Percentiles rank a stretch among this genome's conserved stretches.
Conservation (phyloP, 2,797 vertebrate species). For the Myiothlypis chrysogaster region DNA sequence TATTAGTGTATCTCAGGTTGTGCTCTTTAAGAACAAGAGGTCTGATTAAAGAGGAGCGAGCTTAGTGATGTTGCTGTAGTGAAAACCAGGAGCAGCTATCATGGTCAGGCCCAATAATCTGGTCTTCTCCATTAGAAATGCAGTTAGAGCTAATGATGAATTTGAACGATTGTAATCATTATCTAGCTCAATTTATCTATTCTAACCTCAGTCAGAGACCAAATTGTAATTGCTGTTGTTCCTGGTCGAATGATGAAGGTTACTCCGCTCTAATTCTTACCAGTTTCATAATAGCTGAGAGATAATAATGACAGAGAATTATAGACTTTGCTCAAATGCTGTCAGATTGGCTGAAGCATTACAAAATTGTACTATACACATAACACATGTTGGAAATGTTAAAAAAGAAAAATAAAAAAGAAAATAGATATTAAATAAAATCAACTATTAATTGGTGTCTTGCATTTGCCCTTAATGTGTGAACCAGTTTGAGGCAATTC, state of each 20-base stretch:
- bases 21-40: constrained; percentile 30
- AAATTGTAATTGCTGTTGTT: constrained; percentile 63
- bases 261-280: constrained; percentile 44
- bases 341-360: neutral
- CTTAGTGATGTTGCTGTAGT: neutral
- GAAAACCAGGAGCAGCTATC: neutral
- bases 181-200: constrained; percentile 57
- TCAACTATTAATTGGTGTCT: neutral
- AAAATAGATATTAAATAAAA: neutral
- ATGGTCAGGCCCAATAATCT: neutral
- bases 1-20: neutral
- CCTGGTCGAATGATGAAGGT: constrained; percentile 7
- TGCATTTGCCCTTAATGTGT: neutral
- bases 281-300: constrained; percentile 21
- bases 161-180: constrained; percentile 64
- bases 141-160: constrained; percentile 33
- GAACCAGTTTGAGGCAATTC: neutral
- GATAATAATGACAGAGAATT: constrained; percentile 57
- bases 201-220: constrained; percentile 50
- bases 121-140: constrained; percentile 31
- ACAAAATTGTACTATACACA: neutral
- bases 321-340: constrained; percentile 23
- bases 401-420: neutral
- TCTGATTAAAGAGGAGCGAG: constrained; percentile 37
- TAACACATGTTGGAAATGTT: neutral